phyloP scores from a whole-genome alignment of 2,113 vertebrate species.

The Peromyscus californicus region DNA sequence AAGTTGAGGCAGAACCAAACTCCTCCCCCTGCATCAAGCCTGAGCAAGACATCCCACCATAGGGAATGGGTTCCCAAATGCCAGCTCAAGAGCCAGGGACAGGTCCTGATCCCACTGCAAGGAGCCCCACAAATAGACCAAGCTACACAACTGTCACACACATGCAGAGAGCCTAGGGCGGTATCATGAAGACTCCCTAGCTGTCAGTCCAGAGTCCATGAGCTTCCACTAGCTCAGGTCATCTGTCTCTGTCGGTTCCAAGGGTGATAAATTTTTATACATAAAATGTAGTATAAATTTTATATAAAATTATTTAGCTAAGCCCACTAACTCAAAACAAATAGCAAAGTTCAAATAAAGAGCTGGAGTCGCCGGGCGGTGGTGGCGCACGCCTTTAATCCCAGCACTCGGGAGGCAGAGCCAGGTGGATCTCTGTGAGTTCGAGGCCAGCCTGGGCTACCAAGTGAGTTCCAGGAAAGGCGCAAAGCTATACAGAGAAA shows the following conservation, averaged over 20 bases:
- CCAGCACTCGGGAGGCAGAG: too few species aligned
- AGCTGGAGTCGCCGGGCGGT: not conserved
- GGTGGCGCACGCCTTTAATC: too few species aligned
- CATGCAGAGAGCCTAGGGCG: not conserved
- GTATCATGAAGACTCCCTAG: not conserved
- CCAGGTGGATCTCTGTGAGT: too few species aligned
- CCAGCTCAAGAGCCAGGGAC: not conserved
- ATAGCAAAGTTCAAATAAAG: conserved; percentile 57
- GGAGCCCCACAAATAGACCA: not conserved
- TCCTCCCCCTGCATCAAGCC: not conserved
- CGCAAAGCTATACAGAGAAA: too few species aligned
- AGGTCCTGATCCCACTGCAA: not conserved
- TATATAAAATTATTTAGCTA: conserved; percentile 52
- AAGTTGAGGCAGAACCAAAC: not conserved
- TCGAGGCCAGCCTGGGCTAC: too few species aligned
- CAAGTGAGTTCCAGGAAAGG: too few species aligned
- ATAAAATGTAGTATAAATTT: not conserved
- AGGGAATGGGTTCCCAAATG: not conserved
- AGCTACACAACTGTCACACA: not conserved
- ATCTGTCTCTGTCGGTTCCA: not conserved
- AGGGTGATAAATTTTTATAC: conserved; percentile 22
- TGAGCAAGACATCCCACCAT: not conserved
- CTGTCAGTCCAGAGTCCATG: not conserved
- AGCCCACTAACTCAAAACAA: conserved; percentile 40
- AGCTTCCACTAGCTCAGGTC: not conserved